Conservation (phyloP, 2,888 invertebrate genomes). For the Xylota segnis region DNA sequence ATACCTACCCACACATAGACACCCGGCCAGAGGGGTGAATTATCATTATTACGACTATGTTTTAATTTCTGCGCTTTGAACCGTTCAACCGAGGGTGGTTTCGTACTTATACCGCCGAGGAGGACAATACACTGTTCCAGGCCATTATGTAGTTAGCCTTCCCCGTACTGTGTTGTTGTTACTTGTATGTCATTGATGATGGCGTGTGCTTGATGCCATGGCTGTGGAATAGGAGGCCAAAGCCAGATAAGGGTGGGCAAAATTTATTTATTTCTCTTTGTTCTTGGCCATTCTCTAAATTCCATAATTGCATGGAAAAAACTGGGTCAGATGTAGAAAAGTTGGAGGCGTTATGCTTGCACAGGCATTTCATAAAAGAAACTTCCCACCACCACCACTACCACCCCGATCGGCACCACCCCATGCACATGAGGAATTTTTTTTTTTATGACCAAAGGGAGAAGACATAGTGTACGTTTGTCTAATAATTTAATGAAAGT, state of each 20-base stretch:
- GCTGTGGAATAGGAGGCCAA: conserved; percentile 9
- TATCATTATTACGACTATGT: conserved; percentile 73
- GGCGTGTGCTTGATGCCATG: conserved; percentile 50
- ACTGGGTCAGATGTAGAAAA: conserved; percentile 68
- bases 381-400: background rate
- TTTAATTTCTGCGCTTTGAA: conserved; percentile 73
- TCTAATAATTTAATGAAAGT: conserved; percentile 63
- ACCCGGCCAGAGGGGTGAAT: conserved; percentile 39
- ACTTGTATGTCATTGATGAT: conserved; percentile 59
- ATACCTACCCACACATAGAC: conserved; percentile 3
- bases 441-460: conserved; percentile 23
- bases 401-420: background rate
- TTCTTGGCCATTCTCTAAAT: conserved; percentile 72
- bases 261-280: conserved; percentile 57
- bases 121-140: conserved; percentile 46
- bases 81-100: conserved; percentile 62
- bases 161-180: conserved; percentile 34
- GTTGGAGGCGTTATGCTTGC: conserved; percentile 70
- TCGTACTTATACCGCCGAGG: conserved; percentile 36
- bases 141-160: conserved; percentile 56
- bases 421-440: conserved; percentile 35
- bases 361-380: conserved; percentile 61
- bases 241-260: conserved; percentile 61
- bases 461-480: background rate
- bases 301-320: conserved; percentile 71